A percentile compares a stretch with the other conserved stretches of the same genome.
Evolutionary conservation across 2,888 invertebrate genomes (phyloP).

Genomic region (Drosophila gaucha): DNA sequence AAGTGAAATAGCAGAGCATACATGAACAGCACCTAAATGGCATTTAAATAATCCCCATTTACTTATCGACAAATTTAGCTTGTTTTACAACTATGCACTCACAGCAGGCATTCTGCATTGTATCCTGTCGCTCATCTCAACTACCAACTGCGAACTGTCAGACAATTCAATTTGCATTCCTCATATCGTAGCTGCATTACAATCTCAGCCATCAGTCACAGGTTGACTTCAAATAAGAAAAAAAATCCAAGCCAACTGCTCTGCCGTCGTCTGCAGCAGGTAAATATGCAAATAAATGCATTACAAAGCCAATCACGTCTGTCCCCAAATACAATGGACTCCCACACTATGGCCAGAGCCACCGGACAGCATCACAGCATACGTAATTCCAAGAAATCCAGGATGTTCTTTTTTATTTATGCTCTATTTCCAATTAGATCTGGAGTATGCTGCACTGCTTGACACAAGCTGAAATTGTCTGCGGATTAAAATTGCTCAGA

Average conservation of each 20-base stretch:
- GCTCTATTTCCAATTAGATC: background rate
- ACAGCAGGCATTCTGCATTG: too few species aligned
- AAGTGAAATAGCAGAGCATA: background rate
- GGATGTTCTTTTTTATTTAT: background rate
- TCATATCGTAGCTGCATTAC: constrained; percentile 20
- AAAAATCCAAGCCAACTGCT: constrained; percentile 31
- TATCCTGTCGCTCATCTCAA: background rate
- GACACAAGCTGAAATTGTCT: too few species aligned
- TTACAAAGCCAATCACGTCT: constrained; percentile 63
- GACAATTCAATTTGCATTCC: constrained; percentile 61
- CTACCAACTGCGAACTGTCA: constrained; percentile 43
- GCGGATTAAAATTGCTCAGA: too few species aligned
- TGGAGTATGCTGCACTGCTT: background rate
- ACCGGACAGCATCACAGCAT: constrained; percentile 35
- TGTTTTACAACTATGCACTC: background rate
- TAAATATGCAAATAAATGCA: constrained; percentile 77
- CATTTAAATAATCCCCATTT: constrained; percentile 6
- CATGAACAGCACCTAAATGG: background rate
- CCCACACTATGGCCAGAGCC: background rate
- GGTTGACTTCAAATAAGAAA: constrained; percentile 34
- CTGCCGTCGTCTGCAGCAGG: constrained; percentile 41
- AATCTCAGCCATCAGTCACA: constrained; percentile 36
- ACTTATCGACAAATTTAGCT: constrained; percentile 30
- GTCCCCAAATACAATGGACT: constrained; percentile 22
- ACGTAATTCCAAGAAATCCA: constrained; percentile 39